Conservation (phyloP, 1,140 invertebrate genomes). For the Formica exsecta region DNA sequence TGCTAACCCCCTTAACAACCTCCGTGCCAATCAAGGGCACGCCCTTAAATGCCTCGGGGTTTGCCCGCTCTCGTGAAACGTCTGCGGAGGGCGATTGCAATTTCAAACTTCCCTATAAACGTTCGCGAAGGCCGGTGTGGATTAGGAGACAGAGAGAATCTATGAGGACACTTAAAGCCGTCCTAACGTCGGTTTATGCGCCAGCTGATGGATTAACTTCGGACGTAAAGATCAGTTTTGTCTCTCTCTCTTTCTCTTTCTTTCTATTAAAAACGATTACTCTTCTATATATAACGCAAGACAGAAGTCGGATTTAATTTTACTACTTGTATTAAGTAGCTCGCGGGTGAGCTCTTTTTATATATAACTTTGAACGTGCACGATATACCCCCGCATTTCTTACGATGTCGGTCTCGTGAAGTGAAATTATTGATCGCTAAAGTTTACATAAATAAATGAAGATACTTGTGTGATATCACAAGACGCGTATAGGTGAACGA, state of each 20-base stretch:
- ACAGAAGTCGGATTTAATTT: slow-evolving; percentile 22
- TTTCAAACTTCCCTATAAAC: slow-evolving; percentile 70
- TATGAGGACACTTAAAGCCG: slow-evolving; percentile 48
- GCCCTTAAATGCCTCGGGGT: slow-evolving; percentile 68
- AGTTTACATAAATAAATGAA: slow-evolving; percentile 52
- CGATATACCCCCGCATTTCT: not conserved
- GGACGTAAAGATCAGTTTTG: not conserved
- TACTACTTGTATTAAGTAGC: not conserved
- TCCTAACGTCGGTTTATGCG: slow-evolving; percentile 49
- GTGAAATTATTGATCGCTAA: slow-evolving; percentile 28
- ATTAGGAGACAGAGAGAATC: slow-evolving; percentile 52
- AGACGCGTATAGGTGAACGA: not conserved
- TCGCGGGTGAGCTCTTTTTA: slow-evolving; percentile 7
- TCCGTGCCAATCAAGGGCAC: slow-evolving; percentile 71
- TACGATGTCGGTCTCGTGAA: not conserved
- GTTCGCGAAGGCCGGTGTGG: slow-evolving; percentile 45
- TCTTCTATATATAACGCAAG: slow-evolving; percentile 12
- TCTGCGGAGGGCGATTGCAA: slow-evolving; percentile 61
- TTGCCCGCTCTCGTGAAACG: slow-evolving; percentile 21
- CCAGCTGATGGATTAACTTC: slow-evolving; percentile 72
- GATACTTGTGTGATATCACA: not conserved
- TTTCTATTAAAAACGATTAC: not conserved
- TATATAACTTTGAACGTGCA: not conserved
- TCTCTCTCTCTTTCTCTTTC: not conserved
- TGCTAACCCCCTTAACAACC: slow-evolving; percentile 72